Evolutionary conservation across 2,797 vertebrate species (phyloP).

Genomic region (Amblyraja radiata): DNA sequence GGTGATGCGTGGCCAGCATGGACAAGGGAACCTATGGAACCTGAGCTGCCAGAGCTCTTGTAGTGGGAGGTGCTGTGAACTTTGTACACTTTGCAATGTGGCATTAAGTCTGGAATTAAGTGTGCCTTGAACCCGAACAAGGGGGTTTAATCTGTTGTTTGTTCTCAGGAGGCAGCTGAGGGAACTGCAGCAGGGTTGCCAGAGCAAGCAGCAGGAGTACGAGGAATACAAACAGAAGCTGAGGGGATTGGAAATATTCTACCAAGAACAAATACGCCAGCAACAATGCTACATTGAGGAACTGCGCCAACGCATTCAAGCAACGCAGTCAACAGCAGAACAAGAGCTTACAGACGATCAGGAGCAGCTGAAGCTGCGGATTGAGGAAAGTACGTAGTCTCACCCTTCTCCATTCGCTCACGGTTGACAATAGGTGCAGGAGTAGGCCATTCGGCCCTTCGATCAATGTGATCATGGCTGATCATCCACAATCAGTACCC

Average conservation of each 20-base stretch:
- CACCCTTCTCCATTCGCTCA: background rate
- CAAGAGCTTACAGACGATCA: slow-evolving; percentile 72
- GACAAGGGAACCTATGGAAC: too few relatives aligned
- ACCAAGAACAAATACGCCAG: slow-evolving; percentile 60
- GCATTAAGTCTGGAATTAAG: background rate
- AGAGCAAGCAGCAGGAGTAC: slow-evolving; percentile 46
- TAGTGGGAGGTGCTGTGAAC: background rate
- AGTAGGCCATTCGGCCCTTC: too few relatives aligned
- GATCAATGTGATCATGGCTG: too few relatives aligned
- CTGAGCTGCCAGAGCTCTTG: background rate
- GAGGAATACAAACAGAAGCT: slow-evolving; percentile 49
- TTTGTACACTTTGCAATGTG: background rate
- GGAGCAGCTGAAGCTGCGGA: slow-evolving; percentile 63
- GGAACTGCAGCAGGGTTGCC: slow-evolving; percentile 48
- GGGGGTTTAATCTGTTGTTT: background rate
- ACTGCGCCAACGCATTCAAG: slow-evolving; percentile 70
- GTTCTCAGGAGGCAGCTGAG: slow-evolving; percentile 50
- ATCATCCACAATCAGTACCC: too few relatives aligned
- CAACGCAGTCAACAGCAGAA: slow-evolving; percentile 69
- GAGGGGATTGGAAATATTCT: slow-evolving; percentile 51
- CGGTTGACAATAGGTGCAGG: too few relatives aligned
- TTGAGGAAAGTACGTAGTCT: slow-evolving; percentile 67
- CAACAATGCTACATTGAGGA: slow-evolving; percentile 70
- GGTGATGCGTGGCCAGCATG: too few relatives aligned
- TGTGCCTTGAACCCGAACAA: background rate